Evolutionary conservation across 1,140 invertebrate genomes (phyloP), one percentile per base, ranked within the genome.

Genomic region (Nebria ingens): DNA sequence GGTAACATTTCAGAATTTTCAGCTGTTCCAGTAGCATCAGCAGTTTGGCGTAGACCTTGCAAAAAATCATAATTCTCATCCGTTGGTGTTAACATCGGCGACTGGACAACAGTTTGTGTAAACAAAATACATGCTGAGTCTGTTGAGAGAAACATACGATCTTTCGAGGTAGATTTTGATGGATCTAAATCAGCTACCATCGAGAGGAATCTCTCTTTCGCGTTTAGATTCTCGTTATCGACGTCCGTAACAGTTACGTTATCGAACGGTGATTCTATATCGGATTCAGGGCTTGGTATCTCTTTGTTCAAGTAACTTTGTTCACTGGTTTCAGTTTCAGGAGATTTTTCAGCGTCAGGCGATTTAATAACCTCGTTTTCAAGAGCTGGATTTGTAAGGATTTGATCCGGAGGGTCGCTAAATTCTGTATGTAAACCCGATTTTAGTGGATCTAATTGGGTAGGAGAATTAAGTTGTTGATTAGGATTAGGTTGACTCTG

Each of bases 41-140:
- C 45, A 17, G 6, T 62, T 58, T 20, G 60, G 55, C n/a, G 54
- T 55, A 21, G 55, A 54, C 63, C 68, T 58, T 71, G 65, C 22
- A 71, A 58, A 55, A 71, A 69, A 56, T 71, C 69, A n/a, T 70
- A 66, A 53, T 68, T 67, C 54, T 71, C 69, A 40, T 71, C 69
- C 15, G 66, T 67, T 12, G 69, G 69, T n/a, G 69, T 71, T 13
- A 71, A 55, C 68, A 70, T 69, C 0, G 69, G 69, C 1, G 67
- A 69, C 1, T 68, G 70, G 15, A 71, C 67, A 0, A 68, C 70
- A 60, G 70, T 68, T 1, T 67, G 69, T 42, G 70, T 70, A 4
- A 71, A 60, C 6, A 71, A 52, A 49, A 65, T 66, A 13, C 64
- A 62, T 6, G 66, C 60, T 20, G 65, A 64, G 54, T 71, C 68